Conservation (phyloP, 2,113 vertebrate species). For the Gymnobelideus leadbeateri region DNA sequence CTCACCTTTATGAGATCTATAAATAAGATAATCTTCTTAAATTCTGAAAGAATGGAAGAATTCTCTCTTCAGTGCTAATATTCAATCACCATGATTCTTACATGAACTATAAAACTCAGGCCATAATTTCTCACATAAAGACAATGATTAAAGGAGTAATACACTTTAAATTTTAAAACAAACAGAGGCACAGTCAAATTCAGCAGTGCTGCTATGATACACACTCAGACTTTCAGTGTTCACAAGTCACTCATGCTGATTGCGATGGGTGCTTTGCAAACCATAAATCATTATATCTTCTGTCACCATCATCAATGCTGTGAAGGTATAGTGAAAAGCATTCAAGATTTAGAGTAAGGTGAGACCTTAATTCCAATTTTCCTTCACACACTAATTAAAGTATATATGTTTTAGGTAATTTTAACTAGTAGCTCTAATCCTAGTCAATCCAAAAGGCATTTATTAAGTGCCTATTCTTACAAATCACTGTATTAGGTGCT, state of each 20-base stretch:
- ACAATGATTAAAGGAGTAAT: slow-evolving; percentile 30
- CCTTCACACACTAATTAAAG: background rate
- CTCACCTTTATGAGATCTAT: slow-evolving; percentile 23
- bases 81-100: slow-evolving; percentile 24
- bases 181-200: background rate
- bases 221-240: background rate
- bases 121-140: slow-evolving; percentile 32
- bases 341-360: background rate
- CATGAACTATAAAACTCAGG: slow-evolving; percentile 1
- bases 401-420: too few species aligned
- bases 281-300: background rate
- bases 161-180: slow-evolving; percentile 51
- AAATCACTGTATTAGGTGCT: background rate
- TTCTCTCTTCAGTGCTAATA: background rate
- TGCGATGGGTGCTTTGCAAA: slow-evolving; percentile 23
- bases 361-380: background rate
- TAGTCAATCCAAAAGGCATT: background rate
- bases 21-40: slow-evolving; percentile 24
- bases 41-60: slow-evolving; percentile 21
- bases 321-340: background rate
- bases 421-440: background rate
- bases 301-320: background rate
- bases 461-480: background rate
- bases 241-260: background rate
- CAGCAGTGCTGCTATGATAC: slow-evolving; percentile 6